These are phyloP conservation scores for Oryctolagus cuniculus DNA, from an alignment of 2,113 vertebrate species.

Conservation along the genomic window DNA sequence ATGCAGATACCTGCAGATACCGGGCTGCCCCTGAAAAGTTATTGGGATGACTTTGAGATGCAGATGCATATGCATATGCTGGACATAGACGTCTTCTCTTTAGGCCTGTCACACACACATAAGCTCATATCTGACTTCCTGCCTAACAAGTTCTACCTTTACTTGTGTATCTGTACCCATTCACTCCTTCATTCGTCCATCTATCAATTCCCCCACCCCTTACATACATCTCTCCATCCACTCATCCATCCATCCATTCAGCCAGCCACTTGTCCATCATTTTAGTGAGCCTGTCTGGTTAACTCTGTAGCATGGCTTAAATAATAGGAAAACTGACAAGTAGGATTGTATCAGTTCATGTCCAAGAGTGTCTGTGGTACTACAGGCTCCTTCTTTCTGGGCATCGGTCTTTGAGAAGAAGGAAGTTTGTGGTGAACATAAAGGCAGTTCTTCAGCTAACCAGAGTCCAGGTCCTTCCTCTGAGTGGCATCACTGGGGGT, in stretches of 20 bases:
- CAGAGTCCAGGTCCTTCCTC: slow-evolving; percentile 17
- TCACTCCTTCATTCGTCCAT: too few relatives aligned
- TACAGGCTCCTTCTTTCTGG: slow-evolving; percentile 3
- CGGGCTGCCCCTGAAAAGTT: too few relatives aligned
- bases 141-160: too few relatives aligned
- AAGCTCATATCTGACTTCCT: too few relatives aligned
- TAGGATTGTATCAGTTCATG: slow-evolving; percentile 32
- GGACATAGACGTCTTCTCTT: too few relatives aligned
- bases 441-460: slow-evolving; percentile 41
- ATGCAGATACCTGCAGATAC: too few relatives aligned
- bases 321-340: slow-evolving; percentile 41
- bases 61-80: too few relatives aligned
- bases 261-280: not conserved
- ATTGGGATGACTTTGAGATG: too few relatives aligned
- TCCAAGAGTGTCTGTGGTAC: not conserved
- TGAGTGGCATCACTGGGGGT: slow-evolving; percentile 37
- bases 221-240: not conserved
- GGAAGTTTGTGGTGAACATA: not conserved
- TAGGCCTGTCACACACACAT: too few relatives aligned
- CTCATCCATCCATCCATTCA: not conserved
- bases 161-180: too few relatives aligned
- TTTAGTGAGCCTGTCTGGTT: not conserved
- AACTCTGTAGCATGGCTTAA: not conserved
- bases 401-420: slow-evolving; percentile 37
- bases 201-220: not conserved